These are phyloP conservation scores for Takifugu rubripes DNA, from an alignment of 2,797 vertebrate genomes.

Conservation along the genomic window DNA sequence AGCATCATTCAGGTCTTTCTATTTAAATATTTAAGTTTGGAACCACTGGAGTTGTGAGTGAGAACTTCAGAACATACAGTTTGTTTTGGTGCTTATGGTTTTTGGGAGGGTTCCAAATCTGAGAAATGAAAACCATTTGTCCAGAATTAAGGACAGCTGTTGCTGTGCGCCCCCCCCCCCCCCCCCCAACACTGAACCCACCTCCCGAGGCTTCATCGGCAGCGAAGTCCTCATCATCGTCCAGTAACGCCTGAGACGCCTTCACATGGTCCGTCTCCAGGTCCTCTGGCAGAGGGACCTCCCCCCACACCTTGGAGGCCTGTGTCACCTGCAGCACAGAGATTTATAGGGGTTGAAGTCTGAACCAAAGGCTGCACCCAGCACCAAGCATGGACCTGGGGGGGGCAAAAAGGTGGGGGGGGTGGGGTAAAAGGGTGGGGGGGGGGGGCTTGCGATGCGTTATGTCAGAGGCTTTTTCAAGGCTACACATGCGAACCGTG, in stretches of 20 bases:
- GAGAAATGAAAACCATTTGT: constrained; percentile 23
- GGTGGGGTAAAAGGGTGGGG: constrained; percentile 46
- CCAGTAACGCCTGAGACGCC: constrained; percentile 60
- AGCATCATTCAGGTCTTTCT: too few species aligned
- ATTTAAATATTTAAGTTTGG: too few species aligned
- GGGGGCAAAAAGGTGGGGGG: constrained; percentile 39
- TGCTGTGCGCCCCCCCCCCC: constrained; percentile 14
- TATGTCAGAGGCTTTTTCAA: constrained; percentile 23
- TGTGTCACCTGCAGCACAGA: constrained; percentile 67
- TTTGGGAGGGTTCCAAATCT: constrained; percentile 10
- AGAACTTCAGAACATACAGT: too few species aligned
- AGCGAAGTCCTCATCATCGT: constrained; percentile 78
- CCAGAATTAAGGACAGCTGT: constrained; percentile 48
- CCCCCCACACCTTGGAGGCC: constrained; percentile 80
- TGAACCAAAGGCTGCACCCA: constrained; percentile 44
- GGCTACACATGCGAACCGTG: constrained; percentile 19
- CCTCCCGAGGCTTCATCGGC: constrained; percentile 77
- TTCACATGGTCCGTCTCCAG: constrained; percentile 56
- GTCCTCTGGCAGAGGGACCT: constrained; percentile 76
- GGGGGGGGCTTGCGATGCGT: constrained; percentile 43
- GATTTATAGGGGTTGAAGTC: constrained; percentile 61
- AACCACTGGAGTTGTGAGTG: too few species aligned
- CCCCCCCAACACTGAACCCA: constrained; percentile 34
- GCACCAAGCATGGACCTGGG: constrained; percentile 27
- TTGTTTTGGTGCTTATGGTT: not conserved